Evolutionary conservation across 2,113 vertebrate species (phyloP).

Genomic region (Xerus inauris): DNA sequence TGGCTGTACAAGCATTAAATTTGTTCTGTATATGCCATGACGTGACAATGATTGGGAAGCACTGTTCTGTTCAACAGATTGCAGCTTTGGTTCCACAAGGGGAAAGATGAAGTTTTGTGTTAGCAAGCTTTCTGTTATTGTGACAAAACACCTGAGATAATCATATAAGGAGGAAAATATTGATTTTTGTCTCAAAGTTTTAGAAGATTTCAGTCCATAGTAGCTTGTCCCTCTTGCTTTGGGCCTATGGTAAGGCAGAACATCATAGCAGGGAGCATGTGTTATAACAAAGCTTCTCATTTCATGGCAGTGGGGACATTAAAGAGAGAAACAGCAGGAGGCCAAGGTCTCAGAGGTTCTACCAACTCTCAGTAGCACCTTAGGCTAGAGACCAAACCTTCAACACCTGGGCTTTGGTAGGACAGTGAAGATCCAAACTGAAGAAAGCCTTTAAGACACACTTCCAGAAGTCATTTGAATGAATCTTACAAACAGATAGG

Average conservation of each 20-base stretch:
- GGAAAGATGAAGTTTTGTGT: not conserved
- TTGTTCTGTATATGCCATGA: not conserved
- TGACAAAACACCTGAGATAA: not conserved
- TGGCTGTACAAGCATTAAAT: not conserved
- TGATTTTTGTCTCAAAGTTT: not conserved
- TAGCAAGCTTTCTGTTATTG: not conserved
- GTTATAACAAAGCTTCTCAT: not conserved
- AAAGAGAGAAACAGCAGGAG: not conserved
- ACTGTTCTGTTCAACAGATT: not conserved
- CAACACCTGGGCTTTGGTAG: too few relatives aligned
- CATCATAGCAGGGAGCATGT: not conserved
- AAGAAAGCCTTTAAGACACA: not conserved
- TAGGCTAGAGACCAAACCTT: not conserved
- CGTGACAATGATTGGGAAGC: not conserved
- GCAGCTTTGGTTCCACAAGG: not conserved
- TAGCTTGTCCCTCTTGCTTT: not conserved
- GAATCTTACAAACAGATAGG: not conserved
- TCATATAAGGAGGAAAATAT: not conserved
- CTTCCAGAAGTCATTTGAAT: not conserved
- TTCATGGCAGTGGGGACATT: not conserved
- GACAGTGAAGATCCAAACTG: too few relatives aligned
- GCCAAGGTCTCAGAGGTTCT: not conserved
- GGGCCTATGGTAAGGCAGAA: not conserved
- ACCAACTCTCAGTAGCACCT: not conserved
- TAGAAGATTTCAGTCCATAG: too few relatives aligned